These are phyloP conservation scores for Lacerta viridis DNA, from an alignment of 2,797 vertebrate genomes.

Conservation along the genomic window DNA sequence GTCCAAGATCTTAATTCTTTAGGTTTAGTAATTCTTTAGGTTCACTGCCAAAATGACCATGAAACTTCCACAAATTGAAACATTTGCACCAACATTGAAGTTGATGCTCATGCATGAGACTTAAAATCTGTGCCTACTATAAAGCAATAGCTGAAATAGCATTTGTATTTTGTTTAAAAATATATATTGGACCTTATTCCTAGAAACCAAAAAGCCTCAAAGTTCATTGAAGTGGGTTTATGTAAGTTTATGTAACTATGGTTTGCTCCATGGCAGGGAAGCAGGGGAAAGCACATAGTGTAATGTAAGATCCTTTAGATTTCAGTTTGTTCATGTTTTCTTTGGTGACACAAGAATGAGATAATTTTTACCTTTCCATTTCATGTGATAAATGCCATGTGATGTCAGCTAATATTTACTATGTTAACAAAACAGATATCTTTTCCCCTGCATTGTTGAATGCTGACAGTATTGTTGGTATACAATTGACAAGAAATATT, in stretches of 20 bases:
- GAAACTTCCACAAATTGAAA: neutral
- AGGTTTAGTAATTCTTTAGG: no score
- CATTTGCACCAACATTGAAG: neutral
- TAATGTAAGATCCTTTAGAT: neutral
- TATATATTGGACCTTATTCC: neutral
- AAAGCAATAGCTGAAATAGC: constrained; percentile 1
- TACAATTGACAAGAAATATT: neutral
- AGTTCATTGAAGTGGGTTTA: neutral
- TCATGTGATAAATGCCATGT: neutral
- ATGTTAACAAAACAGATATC: neutral
- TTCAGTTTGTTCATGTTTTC: neutral
- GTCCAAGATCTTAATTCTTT: neutral
- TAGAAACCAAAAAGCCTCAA: neutral
- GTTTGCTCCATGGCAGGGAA: neutral
- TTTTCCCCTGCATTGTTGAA: neutral
- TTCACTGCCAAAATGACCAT: neutral
- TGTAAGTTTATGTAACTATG: neutral
- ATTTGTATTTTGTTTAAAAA: neutral
- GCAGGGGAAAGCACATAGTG: neutral
- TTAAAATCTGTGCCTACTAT: neutral
- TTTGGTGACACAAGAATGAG: neutral
- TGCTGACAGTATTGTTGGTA: neutral
- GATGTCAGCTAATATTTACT: neutral
- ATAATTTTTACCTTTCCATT: neutral
- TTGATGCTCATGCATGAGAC: neutral